Evolutionary conservation across 2,113 vertebrate genomes (phyloP), one percentile per base, ranked within the genome.

Genomic region (Cercopithecus mona): DNA sequence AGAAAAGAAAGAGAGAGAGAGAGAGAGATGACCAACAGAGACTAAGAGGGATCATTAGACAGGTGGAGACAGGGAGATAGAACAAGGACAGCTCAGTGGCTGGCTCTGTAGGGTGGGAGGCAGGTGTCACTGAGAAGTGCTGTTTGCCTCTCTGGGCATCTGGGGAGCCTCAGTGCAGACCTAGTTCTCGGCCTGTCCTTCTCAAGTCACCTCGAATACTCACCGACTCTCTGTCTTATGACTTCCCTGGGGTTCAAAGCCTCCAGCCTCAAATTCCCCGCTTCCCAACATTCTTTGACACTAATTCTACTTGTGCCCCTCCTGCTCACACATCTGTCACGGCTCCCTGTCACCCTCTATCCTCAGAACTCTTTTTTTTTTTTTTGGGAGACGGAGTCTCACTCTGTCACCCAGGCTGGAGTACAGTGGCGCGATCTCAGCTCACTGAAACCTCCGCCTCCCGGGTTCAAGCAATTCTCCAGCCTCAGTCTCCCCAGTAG

Each of bases 371-470:
- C 6, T 27, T 25, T 11, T 59, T 59, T 9, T 59, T 9, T 59
- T 11, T 57, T 27, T 27, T 30, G 5, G 11, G 12, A 64, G 61
- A 64, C 13, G 27, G 27, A 64, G 13, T 64, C 12, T 64, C 11
- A 2, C 61, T 64, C 27, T 64, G 61, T 64, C 5, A 1, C 61
- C 27, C 27, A 64, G 61, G 61, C 61, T 30, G 61, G 27, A 64
- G 61, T 32, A 5, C 27, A 30, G 12, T 30, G 61, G 61, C 0
- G 2, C 1, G 0, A 64, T 64, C 27, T 30, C 0, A 2, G 61
- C 27, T 32, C 27, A 64, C 27, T 64, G 5, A 5, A 64, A 64
- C 61, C 61, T 30, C 27, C 13, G 12, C 27, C 12, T 64, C 61
- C 61, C 2, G 0, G 27, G 61, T 64, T 64, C 61, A 14, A 64